Conservation (phyloP, 2,888 invertebrate genomes). For the Helobdella robusta region DNA sequence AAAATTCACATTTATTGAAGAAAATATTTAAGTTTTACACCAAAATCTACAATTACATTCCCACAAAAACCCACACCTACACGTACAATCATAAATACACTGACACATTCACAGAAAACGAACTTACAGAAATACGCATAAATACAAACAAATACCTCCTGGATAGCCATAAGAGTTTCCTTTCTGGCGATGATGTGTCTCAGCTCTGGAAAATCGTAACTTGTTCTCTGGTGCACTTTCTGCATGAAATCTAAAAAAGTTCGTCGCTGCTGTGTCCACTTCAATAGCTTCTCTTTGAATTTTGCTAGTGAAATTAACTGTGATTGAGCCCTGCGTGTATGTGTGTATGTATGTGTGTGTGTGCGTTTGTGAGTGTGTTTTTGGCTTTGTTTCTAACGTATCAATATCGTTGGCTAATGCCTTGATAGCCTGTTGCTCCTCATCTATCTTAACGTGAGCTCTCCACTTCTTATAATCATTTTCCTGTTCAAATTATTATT, state of each 20-base stretch:
- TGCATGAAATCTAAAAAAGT: constrained; percentile 21
- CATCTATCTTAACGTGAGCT: constrained; percentile 13
- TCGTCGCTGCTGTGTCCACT: constrained; percentile 19
- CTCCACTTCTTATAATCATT: constrained; percentile 23
- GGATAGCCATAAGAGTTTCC: constrained; percentile 21
- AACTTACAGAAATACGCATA: no score
- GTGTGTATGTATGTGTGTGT: not conserved
- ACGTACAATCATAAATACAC: no score
- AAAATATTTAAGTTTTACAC: no score
- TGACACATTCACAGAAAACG: no score
- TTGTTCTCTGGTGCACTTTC: constrained; percentile 13
- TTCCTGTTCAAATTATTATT: constrained; percentile 18
- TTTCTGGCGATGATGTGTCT: constrained; percentile 24
- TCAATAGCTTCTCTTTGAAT: constrained; percentile 19
- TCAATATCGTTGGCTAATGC: constrained; percentile 1
- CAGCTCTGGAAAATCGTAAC: constrained; percentile 22
- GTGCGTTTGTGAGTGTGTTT: not conserved
- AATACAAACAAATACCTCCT: not conserved
- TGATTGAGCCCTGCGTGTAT: not conserved
- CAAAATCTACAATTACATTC: no score
- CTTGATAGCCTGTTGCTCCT: constrained; percentile 10
- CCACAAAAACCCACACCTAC: no score
- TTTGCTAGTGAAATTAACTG: constrained; percentile 16
- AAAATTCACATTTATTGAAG: no score
- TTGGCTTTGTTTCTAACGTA: not conserved